phyloP scores from a whole-genome alignment of 2,113 vertebrate species.

The Rhinichthys klamathensis region DNA sequence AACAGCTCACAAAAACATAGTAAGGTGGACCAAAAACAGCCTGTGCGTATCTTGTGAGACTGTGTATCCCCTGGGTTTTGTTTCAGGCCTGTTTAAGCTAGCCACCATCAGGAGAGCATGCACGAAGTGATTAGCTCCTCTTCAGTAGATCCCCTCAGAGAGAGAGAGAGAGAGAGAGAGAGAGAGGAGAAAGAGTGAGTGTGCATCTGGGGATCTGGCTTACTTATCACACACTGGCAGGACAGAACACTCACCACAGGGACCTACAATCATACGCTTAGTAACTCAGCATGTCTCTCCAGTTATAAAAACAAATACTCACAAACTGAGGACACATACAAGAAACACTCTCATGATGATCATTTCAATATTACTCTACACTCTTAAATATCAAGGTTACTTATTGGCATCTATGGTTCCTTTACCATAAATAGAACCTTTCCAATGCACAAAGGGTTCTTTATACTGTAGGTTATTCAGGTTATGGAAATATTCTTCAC shows the following conservation, averaged over 20 bases:
- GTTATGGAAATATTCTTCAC: no score
- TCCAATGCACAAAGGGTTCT: no score
- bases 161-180: constrained; percentile 21
- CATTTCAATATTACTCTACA: not conserved
- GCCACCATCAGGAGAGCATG: not conserved
- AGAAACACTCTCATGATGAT: not conserved
- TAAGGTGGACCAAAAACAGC: not conserved
- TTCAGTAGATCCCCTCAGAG: constrained; percentile 32
- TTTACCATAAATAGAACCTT: no score
- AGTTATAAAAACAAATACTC: not conserved
- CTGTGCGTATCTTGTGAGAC: not conserved
- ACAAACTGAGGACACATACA: not conserved
- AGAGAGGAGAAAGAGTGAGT: constrained; percentile 55
- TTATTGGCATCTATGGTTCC: no score
- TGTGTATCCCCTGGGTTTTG: not conserved
- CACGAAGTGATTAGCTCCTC: not conserved
- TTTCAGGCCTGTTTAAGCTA: constrained; percentile 46
- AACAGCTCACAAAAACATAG: not conserved
- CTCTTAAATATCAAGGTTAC: no score
- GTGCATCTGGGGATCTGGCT: constrained; percentile 25
- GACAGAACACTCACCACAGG: constrained; percentile 35
- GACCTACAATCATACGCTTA: constrained; percentile 37
- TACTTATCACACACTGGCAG: constrained; percentile 42
- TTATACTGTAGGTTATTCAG: no score
- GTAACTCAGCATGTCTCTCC: constrained; percentile 19